phyloP scores from a whole-genome alignment of 1,140 invertebrate genomes.

The Wasmannia auropunctata region DNA sequence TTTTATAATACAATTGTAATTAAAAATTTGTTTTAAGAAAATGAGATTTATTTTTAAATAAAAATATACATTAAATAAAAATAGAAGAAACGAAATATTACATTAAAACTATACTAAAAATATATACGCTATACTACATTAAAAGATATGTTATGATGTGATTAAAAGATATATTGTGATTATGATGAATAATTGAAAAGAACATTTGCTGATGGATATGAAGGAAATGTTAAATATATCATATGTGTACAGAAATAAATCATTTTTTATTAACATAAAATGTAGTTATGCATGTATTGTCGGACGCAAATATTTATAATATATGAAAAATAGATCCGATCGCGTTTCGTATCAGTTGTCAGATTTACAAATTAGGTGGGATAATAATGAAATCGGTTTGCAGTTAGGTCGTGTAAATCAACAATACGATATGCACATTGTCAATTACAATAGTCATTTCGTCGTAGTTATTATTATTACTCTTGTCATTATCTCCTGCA shows the following conservation, averaged over 20 bases:
- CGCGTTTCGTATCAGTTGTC: neutral
- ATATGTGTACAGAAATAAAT: neutral
- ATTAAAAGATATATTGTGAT: neutral
- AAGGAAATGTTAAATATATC: neutral
- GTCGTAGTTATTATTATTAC: constrained; percentile 17
- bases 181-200: neutral
- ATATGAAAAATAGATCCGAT: neutral
- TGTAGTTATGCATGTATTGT: neutral
- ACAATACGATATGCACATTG: constrained; percentile 9
- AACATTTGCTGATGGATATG: neutral
- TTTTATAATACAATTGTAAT: neutral
- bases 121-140: neutral
- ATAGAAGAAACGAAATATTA: neutral
- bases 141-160: too few species aligned
- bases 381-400: neutral
- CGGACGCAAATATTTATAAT: neutral
- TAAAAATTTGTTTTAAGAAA: neutral
- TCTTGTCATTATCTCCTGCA: neutral
- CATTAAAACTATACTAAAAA: neutral
- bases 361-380: neutral
- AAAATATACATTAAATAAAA: neutral
- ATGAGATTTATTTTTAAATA: neutral
- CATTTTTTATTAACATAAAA: neutral
- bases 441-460: constrained; percentile 33
- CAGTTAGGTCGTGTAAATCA: neutral